Evolutionary conservation across 2,888 invertebrate genomes (phyloP).

Genomic region (Ecliptopera silaceata): DNA sequence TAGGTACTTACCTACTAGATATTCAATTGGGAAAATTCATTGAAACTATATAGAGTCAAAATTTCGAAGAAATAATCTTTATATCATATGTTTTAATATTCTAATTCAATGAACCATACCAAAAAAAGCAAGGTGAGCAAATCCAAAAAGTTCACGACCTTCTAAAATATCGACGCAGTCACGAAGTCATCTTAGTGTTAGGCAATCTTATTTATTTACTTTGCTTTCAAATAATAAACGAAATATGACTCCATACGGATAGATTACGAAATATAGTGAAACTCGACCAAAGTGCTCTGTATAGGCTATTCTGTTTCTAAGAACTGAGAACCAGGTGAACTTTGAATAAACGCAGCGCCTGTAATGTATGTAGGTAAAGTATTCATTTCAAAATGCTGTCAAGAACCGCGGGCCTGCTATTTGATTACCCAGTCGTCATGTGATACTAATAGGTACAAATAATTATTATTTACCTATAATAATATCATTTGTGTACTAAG

Average conservation of each 20-base stretch:
- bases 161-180: slow-evolving; percentile 49
- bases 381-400: slow-evolving; percentile 46
- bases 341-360: slow-evolving; percentile 47
- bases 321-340: slow-evolving; percentile 59
- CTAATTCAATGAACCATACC: too few species aligned
- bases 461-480: too few species aligned
- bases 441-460: neutral
- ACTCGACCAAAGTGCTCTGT: slow-evolving; percentile 35
- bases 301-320: slow-evolving; percentile 33
- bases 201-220: slow-evolving; percentile 35
- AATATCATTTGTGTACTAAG: too few species aligned
- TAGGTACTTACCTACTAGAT: neutral
- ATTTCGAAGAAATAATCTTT: too few species aligned
- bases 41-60: too few species aligned
- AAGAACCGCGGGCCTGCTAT: slow-evolving; percentile 47
- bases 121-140: slow-evolving; percentile 53
- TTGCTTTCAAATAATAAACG: slow-evolving; percentile 32
- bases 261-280: slow-evolving; percentile 40
- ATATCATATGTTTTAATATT: too few species aligned
- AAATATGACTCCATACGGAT: slow-evolving; percentile 32
- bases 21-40: neutral
- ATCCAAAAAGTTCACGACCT: slow-evolving; percentile 65
- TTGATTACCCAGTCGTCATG: slow-evolving; percentile 24
- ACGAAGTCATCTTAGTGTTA: slow-evolving; percentile 49
- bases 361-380: slow-evolving; percentile 32